Conservation (phyloP, 1,140 invertebrate species). For the Brachionus manjavacas region DNA sequence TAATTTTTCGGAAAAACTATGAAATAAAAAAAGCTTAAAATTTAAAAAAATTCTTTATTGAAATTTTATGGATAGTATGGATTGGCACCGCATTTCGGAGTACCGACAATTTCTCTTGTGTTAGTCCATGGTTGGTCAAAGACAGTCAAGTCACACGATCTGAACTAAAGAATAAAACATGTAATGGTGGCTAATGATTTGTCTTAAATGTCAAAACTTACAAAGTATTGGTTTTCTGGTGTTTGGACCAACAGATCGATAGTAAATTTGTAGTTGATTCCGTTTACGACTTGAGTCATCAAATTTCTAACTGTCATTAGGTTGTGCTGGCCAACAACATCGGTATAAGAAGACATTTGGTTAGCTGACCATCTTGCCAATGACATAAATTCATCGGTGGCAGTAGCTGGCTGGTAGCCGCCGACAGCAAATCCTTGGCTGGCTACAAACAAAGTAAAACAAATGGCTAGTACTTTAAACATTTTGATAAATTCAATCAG, state of each 20-base stretch:
- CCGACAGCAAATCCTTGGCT: background rate
- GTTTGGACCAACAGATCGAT: slow-evolving; percentile 9
- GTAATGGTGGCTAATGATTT: background rate
- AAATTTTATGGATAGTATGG: slow-evolving; percentile 7
- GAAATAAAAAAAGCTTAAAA: no score
- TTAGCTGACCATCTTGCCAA: slow-evolving; percentile 3
- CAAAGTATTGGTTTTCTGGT: slow-evolving; percentile 23
- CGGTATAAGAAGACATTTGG: slow-evolving; percentile 6
- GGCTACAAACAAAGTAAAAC: background rate
- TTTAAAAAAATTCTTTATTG: background rate
- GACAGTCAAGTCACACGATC: slow-evolving; percentile 20
- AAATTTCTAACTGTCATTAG: slow-evolving; percentile 25
- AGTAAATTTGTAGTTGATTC: slow-evolving; percentile 34
- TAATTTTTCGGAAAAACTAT: no score
- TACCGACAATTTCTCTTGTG: background rate
- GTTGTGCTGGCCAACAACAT: background rate
- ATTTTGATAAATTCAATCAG: background rate
- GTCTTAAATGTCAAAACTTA: background rate
- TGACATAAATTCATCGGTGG: background rate
- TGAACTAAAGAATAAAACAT: slow-evolving; percentile 26
- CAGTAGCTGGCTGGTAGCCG: slow-evolving; percentile 1
- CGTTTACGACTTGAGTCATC: slow-evolving; percentile 11
- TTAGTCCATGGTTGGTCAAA: slow-evolving; percentile 36
- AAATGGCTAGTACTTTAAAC: background rate
- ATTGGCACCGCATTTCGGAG: background rate